Evolutionary conservation across 2,113 vertebrate genomes (phyloP), one percentile per base, ranked within the genome.

Genomic region (Atherinomorus stipes): DNA sequence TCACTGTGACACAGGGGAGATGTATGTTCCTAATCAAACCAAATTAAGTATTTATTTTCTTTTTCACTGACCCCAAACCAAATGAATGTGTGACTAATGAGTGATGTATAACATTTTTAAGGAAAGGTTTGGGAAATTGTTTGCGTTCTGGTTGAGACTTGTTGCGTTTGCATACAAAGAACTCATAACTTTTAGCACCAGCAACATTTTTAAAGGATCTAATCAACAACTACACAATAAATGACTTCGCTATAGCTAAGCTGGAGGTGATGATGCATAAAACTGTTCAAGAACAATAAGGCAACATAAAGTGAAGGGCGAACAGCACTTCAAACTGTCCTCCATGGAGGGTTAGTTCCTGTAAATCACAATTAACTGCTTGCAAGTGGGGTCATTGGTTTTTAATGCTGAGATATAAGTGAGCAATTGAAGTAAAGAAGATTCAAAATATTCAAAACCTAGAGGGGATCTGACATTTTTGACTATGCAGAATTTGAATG

Each of bases 41-140:
- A 88, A 90, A 90, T 84, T 57, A 71, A 86, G 89, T 91, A 87
- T 93, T 89, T 81, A 76, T 87, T 83, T 74, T 31, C 8, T 22
- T 70, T 72, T 61, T 74, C 13, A 74, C 64, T 59, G 38, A 74
- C 72, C 71, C 75, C 37, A 73, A 72, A 76, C 53, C 76, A 85
- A 81, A 85, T 57, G 54, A 53, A 54, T 47, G 57, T 21, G 40
- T 15, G 52, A 74, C 44, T n/a, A 37, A 38, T 40, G 50, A 67
- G 77, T 60, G 45, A 76, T 25, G n/a, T n/a, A 44, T 23, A 31
- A 16, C 8, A 28, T 25, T 57, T 56, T 38, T 65, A 11, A 4
- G 31, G 28, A 53, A 64, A 7, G 22, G 18, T 62, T 66, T 37
- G 64, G 31, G 51, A 80, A 60, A 42, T 64, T 7, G 2, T 22